phyloP scores from a whole-genome alignment of 2,113 vertebrate genomes.

The Chiloscyllium plagiosum region DNA sequence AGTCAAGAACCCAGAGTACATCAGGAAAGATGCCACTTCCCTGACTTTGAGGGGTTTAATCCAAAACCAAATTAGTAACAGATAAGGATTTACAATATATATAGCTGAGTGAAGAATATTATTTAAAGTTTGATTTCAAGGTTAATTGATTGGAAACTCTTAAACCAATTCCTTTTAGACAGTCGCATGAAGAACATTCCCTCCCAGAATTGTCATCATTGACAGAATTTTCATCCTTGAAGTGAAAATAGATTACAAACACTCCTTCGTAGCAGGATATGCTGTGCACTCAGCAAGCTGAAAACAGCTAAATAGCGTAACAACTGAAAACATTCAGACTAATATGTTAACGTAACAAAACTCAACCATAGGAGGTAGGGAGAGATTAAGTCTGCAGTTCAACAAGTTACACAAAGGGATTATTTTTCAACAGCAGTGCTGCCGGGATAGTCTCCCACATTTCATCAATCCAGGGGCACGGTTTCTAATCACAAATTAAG shows the following conservation, averaged over 20 bases:
- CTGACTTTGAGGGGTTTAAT: neutral
- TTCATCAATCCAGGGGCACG: neutral
- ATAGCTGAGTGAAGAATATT: neutral
- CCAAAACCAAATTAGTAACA: neutral
- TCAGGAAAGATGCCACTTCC: neutral
- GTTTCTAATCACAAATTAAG: neutral
- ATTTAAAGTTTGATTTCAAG: neutral
- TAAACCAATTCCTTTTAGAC: neutral
- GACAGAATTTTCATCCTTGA: neutral
- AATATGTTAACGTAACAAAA: neutral
- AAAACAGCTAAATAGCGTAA: neutral
- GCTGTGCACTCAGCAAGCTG: neutral
- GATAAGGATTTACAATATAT: neutral
- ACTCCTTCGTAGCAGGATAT: neutral
- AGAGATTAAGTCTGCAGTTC: neutral
- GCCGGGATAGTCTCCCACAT: neutral
- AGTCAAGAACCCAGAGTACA: neutral
- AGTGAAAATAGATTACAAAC: neutral
- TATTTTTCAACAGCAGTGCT: neutral
- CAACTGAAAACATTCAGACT: neutral
- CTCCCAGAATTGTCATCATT: neutral
- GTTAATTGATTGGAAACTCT: neutral
- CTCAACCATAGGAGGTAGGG: neutral
- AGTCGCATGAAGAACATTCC: neutral
- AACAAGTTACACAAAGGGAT: neutral